phyloP scores from a whole-genome alignment of 2,888 invertebrate species.

The Oligia latruncula region DNA sequence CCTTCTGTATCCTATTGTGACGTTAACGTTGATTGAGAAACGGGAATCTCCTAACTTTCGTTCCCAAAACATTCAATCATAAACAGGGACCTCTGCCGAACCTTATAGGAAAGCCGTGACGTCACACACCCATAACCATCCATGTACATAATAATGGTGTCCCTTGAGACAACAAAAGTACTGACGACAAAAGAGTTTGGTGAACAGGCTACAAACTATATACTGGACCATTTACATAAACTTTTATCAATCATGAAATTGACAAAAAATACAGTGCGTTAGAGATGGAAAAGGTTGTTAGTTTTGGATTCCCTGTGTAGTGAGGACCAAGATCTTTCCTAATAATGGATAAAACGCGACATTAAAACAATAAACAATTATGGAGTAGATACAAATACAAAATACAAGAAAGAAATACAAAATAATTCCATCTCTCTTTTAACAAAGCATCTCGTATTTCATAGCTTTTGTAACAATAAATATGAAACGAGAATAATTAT shows the following conservation, averaged over 20 bases:
- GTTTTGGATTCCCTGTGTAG: background rate
- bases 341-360: too few relatives aligned
- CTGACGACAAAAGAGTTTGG: slow-evolving; percentile 1
- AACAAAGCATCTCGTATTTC: background rate
- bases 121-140: slow-evolving; percentile 23
- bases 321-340: too few relatives aligned
- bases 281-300: background rate
- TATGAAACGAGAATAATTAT: background rate
- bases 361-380: background rate
- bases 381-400: background rate
- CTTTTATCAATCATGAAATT: background rate
- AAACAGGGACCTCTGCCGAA: background rate
- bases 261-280: background rate
- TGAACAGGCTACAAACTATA: background rate
- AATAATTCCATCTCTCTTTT: background rate
- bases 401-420: background rate
- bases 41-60: background rate
- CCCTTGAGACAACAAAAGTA: slow-evolving; percentile 34
- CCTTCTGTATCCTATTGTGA: background rate
- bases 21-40: background rate
- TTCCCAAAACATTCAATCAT: slow-evolving; percentile 18
- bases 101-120: background rate
- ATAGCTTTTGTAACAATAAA: background rate
- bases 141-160: slow-evolving; percentile 14
- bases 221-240: background rate